Evolutionary conservation across 2,888 invertebrate genomes (phyloP), one percentile per base, ranked within the genome.

Genomic region (Pollenia angustigena): DNA sequence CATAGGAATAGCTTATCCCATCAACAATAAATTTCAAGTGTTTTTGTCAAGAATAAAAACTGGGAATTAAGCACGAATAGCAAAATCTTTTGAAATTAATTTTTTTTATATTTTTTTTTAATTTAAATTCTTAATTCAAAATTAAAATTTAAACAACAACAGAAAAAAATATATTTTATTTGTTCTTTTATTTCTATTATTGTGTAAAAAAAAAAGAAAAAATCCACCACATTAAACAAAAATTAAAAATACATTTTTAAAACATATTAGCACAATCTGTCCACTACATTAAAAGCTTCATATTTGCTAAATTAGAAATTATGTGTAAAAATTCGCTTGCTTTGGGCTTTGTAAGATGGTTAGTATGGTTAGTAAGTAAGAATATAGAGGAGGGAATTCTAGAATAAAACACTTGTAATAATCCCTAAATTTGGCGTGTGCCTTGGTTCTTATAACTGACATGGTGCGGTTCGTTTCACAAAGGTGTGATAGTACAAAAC

Each of bases 341-440:
- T 64, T 72, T 50, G 18, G 46, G 32, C 12, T 46, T 46, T 40
- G 32, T 8, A 52, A n/a, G 72, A 23, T 40, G 9, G 42, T 81
- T 81, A 81, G 72, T 81, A 66, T 11, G 2, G 64, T 81, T 81
- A 81, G 56, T 64, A 48, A 50, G 6, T 46, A 11, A 74, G 23
- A 40, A 64, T 7, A 11, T 7, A 14, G 46, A 11, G 16, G 16
- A 48, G 2, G 16, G 4, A 32, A n/a, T 23, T 40, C 12, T 58
- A 18, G n/a, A 56, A 14, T 1, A 40, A 68, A 68, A 42, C 58
- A 78, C n/a, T 23, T 16, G 16, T n/a, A 68, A 48, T 54, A n/a
- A 23, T 32, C 23, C 54, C 50, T 72, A 46, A 46, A 12, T n/a
- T 32, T 18, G 32, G 6, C 44, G 16, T 58, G 48, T 18, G 10